Conservation (phyloP, 1,140 invertebrate species). For the Carposina sasakii region DNA sequence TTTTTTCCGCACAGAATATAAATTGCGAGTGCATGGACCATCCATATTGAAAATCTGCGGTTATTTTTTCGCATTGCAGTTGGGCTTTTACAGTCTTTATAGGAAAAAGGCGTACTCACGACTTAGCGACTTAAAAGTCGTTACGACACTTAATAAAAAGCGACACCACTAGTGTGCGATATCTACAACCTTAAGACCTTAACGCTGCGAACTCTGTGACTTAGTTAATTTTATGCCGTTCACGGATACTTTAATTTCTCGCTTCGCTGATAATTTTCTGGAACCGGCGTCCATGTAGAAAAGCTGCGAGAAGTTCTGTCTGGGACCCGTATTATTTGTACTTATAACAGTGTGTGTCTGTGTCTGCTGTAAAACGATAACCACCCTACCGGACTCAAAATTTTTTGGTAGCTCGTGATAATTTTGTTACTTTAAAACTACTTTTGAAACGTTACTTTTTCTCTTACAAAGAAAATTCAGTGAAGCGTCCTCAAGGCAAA, state of each 20-base stretch:
- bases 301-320: conserved; percentile 43
- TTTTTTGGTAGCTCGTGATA: too few relatives aligned
- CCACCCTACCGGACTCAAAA: too few relatives aligned
- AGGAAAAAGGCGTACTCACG: background rate
- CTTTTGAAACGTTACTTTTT: too few relatives aligned
- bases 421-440: too few relatives aligned
- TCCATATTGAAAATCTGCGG: background rate
- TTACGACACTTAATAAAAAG: background rate
- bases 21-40: too few relatives aligned
- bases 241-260: conserved; percentile 59
- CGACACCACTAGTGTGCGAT: background rate
- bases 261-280: conserved; percentile 57
- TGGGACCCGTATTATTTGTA: conserved; percentile 39
- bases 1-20: too few relatives aligned
- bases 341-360: too few relatives aligned
- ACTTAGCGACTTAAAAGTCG: too few relatives aligned
- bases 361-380: too few relatives aligned
- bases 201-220: conserved; percentile 27
- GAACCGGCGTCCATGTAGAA: conserved; percentile 41
- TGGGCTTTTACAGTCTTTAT: background rate
- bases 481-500: too few relatives aligned
- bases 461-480: too few relatives aligned
- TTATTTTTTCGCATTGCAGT: background rate
- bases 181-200: conserved; percentile 30
- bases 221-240: conserved; percentile 60